Percentiles rank a stretch among this genome's conserved stretches.
These are phyloP conservation scores for Yponomeuta sedellus DNA, from an alignment of 2,888 invertebrate species.

Conservation along the genomic window DNA sequence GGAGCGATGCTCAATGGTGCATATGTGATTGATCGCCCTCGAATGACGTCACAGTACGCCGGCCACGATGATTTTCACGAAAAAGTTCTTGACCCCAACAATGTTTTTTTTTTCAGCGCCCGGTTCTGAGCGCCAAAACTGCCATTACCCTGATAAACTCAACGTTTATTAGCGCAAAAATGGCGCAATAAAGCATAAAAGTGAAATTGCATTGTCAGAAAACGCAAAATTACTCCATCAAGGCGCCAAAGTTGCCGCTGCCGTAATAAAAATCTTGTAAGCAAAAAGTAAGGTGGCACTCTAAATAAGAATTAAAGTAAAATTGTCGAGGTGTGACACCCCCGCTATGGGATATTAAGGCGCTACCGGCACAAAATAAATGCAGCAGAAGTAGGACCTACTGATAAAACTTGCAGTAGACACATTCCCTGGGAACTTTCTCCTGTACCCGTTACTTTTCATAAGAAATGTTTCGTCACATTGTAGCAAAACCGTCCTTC, in stretches of 20 bases:
- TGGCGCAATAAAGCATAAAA: conserved; percentile 25
- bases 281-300: conserved; percentile 68
- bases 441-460: too few species aligned
- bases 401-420: conserved; percentile 18
- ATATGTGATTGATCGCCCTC: conserved; percentile 72
- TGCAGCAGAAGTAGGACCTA: neutral
- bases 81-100: conserved; percentile 60
- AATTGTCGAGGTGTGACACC: conserved; percentile 73
- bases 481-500: too few species aligned
- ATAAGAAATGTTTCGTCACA: too few species aligned
- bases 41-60: conserved; percentile 54
- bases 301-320: conserved; percentile 75
- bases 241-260: conserved; percentile 50
- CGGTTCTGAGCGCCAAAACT: neutral
- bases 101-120: conserved; percentile 16
- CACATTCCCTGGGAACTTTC: too few species aligned
- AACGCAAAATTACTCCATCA: conserved; percentile 61
- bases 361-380: conserved; percentile 21
- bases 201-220: conserved; percentile 53
- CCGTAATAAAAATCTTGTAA: conserved; percentile 74
- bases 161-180: neutral
- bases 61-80: conserved; percentile 45
- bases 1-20: conserved; percentile 65
- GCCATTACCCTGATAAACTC: conserved; percentile 6
- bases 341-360: conserved; percentile 49